Evolutionary conservation across 2,113 vertebrate genomes (phyloP).

Genomic region (Pagrus major): DNA sequence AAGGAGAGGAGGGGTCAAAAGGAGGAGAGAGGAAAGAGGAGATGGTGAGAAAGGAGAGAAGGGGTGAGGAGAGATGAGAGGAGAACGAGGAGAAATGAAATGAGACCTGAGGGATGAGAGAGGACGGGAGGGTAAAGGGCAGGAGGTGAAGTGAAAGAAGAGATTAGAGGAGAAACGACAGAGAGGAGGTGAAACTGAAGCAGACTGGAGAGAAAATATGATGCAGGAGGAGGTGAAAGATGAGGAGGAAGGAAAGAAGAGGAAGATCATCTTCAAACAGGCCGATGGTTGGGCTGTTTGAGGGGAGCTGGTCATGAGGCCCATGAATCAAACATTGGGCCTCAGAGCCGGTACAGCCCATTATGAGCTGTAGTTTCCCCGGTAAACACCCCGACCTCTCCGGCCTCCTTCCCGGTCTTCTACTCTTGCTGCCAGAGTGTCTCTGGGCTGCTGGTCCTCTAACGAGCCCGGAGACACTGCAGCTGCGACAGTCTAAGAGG

Average conservation of each 20-base stretch:
- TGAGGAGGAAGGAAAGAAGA: not conserved
- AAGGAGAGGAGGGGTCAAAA: not conserved
- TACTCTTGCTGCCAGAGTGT: too few species aligned
- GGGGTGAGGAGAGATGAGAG: not conserved
- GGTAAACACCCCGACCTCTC: too few species aligned
- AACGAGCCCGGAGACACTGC: too few species aligned
- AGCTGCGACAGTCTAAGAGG: too few species aligned
- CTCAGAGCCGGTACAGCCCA: too few species aligned
- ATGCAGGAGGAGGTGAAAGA: not conserved
- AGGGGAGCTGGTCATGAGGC: too few species aligned
- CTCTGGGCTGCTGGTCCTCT: too few species aligned
- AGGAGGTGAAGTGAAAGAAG: slow-evolving; percentile 2
- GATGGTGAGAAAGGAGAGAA: not conserved
- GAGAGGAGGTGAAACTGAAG: not conserved
- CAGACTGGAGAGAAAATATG: not conserved
- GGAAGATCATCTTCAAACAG: too few species aligned
- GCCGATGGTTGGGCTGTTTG: too few species aligned
- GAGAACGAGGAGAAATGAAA: not conserved
- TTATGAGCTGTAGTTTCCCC: too few species aligned
- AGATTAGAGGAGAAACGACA: not conserved
- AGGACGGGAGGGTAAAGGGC: not conserved
- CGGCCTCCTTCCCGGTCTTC: too few species aligned
- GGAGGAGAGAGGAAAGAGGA: not conserved
- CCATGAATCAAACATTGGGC: too few species aligned
- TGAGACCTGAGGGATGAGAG: not conserved